Conservation (phyloP, 2,888 invertebrate species). For the Lepas anatifera region DNA sequence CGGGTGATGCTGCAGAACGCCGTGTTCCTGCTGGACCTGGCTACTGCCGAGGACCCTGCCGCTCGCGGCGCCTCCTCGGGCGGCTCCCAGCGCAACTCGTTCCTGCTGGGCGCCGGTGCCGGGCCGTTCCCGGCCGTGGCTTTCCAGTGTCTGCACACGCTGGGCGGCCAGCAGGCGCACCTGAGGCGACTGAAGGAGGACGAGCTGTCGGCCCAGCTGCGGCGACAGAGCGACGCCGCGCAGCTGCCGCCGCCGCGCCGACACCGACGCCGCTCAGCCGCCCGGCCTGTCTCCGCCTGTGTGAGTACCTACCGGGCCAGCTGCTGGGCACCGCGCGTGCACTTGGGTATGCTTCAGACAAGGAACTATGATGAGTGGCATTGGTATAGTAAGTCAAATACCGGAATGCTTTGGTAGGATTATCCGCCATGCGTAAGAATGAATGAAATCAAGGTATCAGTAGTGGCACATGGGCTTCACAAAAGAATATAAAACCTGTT, state of each 20-base stretch:
- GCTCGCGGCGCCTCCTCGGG: slow-evolving; percentile 32
- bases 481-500: no score
- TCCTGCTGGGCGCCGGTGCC: slow-evolving; percentile 21
- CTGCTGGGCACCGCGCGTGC: no score
- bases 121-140: slow-evolving; percentile 25
- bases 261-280: slow-evolving; percentile 28
- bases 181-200: slow-evolving; percentile 27
- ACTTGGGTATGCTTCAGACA: no score
- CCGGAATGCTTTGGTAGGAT: no score
- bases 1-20: slow-evolving; percentile 84
- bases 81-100: slow-evolving; percentile 24
- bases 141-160: slow-evolving; percentile 47
- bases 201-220: slow-evolving; percentile 63
- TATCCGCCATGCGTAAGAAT: no score
- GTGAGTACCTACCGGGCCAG: background rate
- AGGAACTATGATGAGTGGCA: no score
- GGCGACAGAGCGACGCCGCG: slow-evolving; percentile 63
- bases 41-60: slow-evolving; percentile 51
- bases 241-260: slow-evolving; percentile 47
- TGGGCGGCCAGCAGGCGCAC: slow-evolving; percentile 35
- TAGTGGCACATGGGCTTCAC: no score
- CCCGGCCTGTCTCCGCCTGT: slow-evolving; percentile 18
- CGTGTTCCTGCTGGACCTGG: slow-evolving; percentile 78
- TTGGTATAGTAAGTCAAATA: no score
- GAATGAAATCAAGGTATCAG: no score